phyloP scores from a whole-genome alignment of 2,797 vertebrate genomes.

The Cephalopachus bancanus region DNA sequence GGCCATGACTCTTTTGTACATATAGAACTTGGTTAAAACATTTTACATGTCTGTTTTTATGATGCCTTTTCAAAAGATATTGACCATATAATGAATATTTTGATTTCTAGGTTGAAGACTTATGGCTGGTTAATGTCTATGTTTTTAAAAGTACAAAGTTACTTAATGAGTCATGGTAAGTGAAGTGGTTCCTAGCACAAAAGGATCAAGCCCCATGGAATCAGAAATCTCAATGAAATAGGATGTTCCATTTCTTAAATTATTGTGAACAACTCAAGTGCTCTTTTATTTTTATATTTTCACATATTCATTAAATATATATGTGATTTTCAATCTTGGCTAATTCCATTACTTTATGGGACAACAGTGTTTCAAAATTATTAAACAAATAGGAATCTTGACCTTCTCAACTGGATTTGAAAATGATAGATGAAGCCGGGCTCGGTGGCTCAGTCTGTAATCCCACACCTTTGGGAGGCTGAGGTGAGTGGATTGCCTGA shows the following conservation, averaged over 20 bases:
- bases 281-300: conserved; percentile 65
- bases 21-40: background rate
- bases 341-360: conserved; percentile 70
- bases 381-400: conserved; percentile 73
- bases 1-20: background rate
- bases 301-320: background rate
- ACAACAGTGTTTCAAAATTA: conserved; percentile 72
- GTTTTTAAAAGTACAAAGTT: conserved; percentile 17
- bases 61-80: conserved; percentile 24
- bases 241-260: background rate
- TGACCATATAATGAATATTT: background rate
- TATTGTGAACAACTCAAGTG: background rate
- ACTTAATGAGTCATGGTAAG: background rate
- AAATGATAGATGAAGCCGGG: conserved; percentile 66
- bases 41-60: conserved; percentile 42
- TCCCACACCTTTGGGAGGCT: no score
- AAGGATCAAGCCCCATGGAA: background rate
- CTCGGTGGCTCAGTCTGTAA: no score
- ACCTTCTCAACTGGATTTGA: conserved; percentile 58
- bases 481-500: no score
- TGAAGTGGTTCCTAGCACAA: background rate
- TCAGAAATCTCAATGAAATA: conserved; percentile 35
- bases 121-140: background rate
- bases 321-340: conserved; percentile 64
- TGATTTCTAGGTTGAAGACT: conserved; percentile 47